These are phyloP conservation scores for Donacobius atricapilla DNA, from an alignment of 2,113 vertebrate genomes.

Conservation along the genomic window DNA sequence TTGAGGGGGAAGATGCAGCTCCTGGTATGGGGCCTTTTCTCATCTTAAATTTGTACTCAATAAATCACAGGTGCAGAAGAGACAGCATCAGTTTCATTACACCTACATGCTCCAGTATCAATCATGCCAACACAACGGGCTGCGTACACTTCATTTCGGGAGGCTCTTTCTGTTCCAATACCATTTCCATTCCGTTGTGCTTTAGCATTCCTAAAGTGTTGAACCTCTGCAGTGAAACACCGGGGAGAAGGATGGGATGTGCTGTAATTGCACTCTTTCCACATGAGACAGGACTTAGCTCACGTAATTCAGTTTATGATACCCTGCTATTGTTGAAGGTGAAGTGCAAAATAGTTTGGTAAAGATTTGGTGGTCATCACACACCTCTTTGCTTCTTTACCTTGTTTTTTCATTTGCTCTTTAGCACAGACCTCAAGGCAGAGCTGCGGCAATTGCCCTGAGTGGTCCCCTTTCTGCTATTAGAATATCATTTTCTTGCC, in stretches of 20 bases:
- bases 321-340: background rate
- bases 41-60: constrained; percentile 89
- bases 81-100: constrained; percentile 87
- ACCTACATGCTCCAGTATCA: constrained; percentile 86
- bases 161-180: constrained; percentile 75
- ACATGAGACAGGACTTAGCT: background rate
- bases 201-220: constrained; percentile 54
- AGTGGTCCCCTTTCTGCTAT: background rate
- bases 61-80: constrained; percentile 88
- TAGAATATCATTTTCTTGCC: background rate
- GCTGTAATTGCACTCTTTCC: background rate
- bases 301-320: background rate
- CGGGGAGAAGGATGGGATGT: background rate
- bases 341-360: background rate
- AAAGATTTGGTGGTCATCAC: background rate
- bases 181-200: constrained; percentile 68
- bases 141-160: constrained; percentile 79
- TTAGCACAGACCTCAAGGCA: background rate
- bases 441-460: background rate
- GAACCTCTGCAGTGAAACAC: background rate
- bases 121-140: constrained; percentile 80
- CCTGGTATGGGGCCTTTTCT: constrained; percentile 88
- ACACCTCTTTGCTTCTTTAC: background rate
- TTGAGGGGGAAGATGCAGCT: constrained; percentile 83
- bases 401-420: background rate